phyloP scores from a whole-genome alignment of 2,888 invertebrate species.

The Euplexia lucipara region DNA sequence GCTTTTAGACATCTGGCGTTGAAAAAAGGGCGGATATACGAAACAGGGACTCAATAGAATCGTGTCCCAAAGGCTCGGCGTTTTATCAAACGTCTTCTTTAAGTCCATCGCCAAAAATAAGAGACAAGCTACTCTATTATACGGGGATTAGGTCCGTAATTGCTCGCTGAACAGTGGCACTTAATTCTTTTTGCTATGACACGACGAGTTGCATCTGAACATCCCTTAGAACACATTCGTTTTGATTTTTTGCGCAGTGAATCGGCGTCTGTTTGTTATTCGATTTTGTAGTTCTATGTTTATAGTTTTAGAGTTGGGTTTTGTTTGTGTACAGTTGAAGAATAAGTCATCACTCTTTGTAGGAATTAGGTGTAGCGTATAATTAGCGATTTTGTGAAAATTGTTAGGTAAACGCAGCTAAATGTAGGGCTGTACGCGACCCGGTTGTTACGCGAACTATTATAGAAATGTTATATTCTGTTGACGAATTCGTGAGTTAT shows the following conservation, averaged over 20 bases:
- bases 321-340: conserved; percentile 63
- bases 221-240: conserved; percentile 88
- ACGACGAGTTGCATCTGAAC: conserved; percentile 85
- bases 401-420: conserved; percentile 86
- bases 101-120: conserved; percentile 43
- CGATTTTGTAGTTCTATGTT: conserved; percentile 55
- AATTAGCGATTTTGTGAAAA: conserved; percentile 89
- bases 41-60: conserved; percentile 86
- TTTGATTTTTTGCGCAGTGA: conserved; percentile 62
- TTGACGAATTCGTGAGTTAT: conserved; percentile 29
- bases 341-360: conserved; percentile 82
- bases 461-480: conserved; percentile 17
- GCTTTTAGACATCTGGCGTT: conserved; percentile 86
- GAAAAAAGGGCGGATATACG: conserved; percentile 90
- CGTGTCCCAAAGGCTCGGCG: conserved; percentile 83
- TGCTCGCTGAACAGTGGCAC: conserved; percentile 21
- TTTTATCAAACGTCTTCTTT: conserved; percentile 39
- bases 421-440: conserved; percentile 55
- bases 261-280: conserved; percentile 61
- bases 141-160: conserved; percentile 61
- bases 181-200: conserved; percentile 64
- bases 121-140: conserved; percentile 59
- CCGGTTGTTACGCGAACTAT: conserved; percentile 5
- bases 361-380: conserved; percentile 84
- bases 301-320: conserved; percentile 60